Percentiles rank a stretch among this genome's conserved stretches.
These are phyloP conservation scores for Oxyscelio sp. DNA, from an alignment of 2,888 invertebrate genomes.

Conservation along the genomic window DNA sequence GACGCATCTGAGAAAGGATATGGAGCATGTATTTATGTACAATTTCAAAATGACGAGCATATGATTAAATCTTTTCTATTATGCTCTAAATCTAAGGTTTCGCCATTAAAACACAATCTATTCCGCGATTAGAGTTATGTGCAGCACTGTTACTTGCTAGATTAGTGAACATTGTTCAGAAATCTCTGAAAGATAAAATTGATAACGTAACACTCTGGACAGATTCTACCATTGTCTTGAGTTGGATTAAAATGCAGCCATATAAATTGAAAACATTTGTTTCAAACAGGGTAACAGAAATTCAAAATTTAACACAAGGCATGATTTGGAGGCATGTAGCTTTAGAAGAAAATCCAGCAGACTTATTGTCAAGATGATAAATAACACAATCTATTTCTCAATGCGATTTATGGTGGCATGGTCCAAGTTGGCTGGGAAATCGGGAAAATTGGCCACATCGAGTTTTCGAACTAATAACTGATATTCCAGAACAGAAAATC, in stretches of 20 bases:
- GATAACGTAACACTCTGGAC: slow-evolving; percentile 54
- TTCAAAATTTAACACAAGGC: slow-evolving; percentile 43
- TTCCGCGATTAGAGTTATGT: slow-evolving; percentile 41
- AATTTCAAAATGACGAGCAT: background rate
- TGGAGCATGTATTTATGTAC: slow-evolving; percentile 77
- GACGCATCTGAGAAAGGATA: slow-evolving; percentile 77
- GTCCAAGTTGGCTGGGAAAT: slow-evolving; percentile 16
- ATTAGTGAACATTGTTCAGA: slow-evolving; percentile 13
- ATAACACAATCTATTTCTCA: background rate
- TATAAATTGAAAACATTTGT: slow-evolving; percentile 61
- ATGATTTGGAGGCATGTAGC: slow-evolving; percentile 17
- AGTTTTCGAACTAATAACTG: background rate
- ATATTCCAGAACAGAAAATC: slow-evolving; percentile 10
- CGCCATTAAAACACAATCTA: slow-evolving; percentile 61
- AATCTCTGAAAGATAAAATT: slow-evolving; percentile 16
- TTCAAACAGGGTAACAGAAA: slow-evolving; percentile 64
- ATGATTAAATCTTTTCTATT: slow-evolving; percentile 21
- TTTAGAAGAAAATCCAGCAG: too few species aligned
- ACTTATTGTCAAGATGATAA: slow-evolving; percentile 21
- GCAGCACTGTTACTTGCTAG: slow-evolving; percentile 32
- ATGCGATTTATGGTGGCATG: slow-evolving; percentile 30
- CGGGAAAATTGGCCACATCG: slow-evolving; percentile 9
- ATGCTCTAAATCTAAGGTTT: slow-evolving; percentile 71
- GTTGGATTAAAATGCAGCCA: slow-evolving; percentile 65
- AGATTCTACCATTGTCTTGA: slow-evolving; percentile 70